Conservation (phyloP, 30 jellyfish, hydroid and myxozoan genomes). For the Sanderia malayensis region DNA sequence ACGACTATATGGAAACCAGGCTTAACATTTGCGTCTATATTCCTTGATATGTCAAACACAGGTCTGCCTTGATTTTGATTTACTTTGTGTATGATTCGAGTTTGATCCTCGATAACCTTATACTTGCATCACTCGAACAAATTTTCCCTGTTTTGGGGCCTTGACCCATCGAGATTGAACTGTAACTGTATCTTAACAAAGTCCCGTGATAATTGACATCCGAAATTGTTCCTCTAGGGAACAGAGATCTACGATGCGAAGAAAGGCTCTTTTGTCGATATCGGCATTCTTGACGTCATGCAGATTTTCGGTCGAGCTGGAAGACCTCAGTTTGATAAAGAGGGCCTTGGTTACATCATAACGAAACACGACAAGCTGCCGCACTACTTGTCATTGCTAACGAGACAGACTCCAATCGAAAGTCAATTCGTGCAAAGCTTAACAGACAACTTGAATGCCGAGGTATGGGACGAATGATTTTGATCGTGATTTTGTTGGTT, state of each 20-base stretch:
- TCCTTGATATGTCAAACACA: too few species aligned
- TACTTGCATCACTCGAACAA: too few species aligned
- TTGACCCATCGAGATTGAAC: too few species aligned
- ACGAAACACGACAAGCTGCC: slow-evolving; percentile 86
- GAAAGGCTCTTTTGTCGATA: slow-evolving; percentile 93
- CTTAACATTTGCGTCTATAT: too few species aligned
- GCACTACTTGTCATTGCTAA: slow-evolving; percentile 71
- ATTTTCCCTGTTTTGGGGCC: too few species aligned
- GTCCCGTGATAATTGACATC: too few species aligned
- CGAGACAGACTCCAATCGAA: slow-evolving; percentile 93
- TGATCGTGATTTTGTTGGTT: not conserved
- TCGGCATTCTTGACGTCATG: slow-evolving; percentile 97
- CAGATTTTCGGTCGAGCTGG: slow-evolving; percentile 99
- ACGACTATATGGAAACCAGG: too few species aligned
- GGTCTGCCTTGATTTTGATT: too few species aligned
- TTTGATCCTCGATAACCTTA: too few species aligned
- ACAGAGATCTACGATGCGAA: slow-evolving; percentile 94
- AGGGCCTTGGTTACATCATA: slow-evolving; percentile 93
- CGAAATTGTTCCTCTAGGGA: slow-evolving; percentile 61
- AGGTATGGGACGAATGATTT: slow-evolving; percentile 74
- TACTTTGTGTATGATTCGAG: too few species aligned
- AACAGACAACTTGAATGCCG: slow-evolving; percentile 93
- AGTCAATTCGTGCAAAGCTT: slow-evolving; percentile 87
- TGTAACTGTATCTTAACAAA: too few species aligned
- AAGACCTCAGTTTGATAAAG: slow-evolving; percentile 96